These are phyloP conservation scores for Eriosoma lanigerum DNA, from an alignment of 1,140 invertebrate genomes.

Conservation along the genomic window DNA sequence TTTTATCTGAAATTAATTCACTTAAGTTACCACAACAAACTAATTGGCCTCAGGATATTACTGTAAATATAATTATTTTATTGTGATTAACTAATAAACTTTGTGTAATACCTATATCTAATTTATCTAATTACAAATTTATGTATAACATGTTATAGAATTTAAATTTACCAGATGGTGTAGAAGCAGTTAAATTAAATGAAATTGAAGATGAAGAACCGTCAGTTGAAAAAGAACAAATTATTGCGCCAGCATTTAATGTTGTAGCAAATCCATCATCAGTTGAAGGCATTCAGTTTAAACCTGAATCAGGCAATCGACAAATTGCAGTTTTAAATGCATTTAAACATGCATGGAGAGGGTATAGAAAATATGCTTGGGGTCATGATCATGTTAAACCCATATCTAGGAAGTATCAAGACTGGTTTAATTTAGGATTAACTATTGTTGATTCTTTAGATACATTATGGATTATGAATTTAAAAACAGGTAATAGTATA, in stretches of 20 bases:
- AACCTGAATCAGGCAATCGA: constrained; percentile 73
- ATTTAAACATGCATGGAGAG: constrained; percentile 88
- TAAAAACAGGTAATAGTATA: constrained; percentile 72
- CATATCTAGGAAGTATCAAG: constrained; percentile 73
- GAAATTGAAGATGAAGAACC: neutral
- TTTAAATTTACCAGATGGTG: constrained; percentile 13
- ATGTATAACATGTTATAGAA: neutral
- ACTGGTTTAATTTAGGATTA: constrained; percentile 91
- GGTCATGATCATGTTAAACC: constrained; percentile 92
- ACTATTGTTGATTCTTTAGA: constrained; percentile 89
- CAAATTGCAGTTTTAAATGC: constrained; percentile 82
- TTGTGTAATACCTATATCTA: neutral
- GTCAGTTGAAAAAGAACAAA: constrained; percentile 29
- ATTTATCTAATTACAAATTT: neutral
- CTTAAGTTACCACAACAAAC: constrained; percentile 24
- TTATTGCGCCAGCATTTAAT: constrained; percentile 55
- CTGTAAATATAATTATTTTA: neutral
- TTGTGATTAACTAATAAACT: neutral
- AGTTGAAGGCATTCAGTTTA: constrained; percentile 57
- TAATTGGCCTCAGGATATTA: constrained; percentile 1
- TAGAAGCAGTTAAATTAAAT: constrained; percentile 32
- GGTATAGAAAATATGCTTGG: constrained; percentile 90
- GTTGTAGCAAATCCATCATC: constrained; percentile 53
- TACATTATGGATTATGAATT: constrained; percentile 89
- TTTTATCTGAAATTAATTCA: neutral